Evolutionary conservation across 1,140 invertebrate genomes (phyloP).

Genomic region (Bombyx mandarina): DNA sequence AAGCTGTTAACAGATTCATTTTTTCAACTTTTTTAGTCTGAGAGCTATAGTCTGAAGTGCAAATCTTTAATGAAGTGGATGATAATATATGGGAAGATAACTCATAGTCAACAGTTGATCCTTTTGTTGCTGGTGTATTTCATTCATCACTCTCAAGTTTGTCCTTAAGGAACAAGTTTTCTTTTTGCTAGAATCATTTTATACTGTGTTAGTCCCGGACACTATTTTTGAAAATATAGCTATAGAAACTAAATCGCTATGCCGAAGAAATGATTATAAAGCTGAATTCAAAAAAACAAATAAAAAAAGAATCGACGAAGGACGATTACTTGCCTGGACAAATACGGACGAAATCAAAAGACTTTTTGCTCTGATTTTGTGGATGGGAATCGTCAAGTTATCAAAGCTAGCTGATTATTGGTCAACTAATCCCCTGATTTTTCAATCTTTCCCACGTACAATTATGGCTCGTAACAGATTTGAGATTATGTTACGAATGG

Average conservation of each 20-base stretch:
- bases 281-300: conserved; percentile 4
- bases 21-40: too few species aligned
- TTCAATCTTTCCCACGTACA: conserved; percentile 15
- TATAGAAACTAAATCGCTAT: conserved; percentile 19
- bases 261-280: conserved; percentile 13
- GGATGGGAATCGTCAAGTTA: conserved; percentile 24
- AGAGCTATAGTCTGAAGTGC: too few species aligned
- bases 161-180: too few species aligned
- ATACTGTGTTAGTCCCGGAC: conserved; percentile 37
- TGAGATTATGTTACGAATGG: conserved; percentile 25
- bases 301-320: conserved; percentile 8
- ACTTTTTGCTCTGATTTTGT: conserved; percentile 25
- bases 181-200: conserved; percentile 15
- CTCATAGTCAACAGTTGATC: too few species aligned
- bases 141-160: too few species aligned
- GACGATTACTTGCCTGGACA: conserved; percentile 17
- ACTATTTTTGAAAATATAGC: conserved; percentile 18
- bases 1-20: too few species aligned
- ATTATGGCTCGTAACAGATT: conserved; percentile 26
- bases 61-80: too few species aligned
- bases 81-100: too few species aligned
- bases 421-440: conserved; percentile 17
- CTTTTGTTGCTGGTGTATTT: too few species aligned
- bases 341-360: conserved; percentile 20
- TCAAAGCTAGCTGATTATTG: conserved; percentile 25